Conservation (phyloP, 2,797 vertebrate species). For the Myotis findleyi region DNA sequence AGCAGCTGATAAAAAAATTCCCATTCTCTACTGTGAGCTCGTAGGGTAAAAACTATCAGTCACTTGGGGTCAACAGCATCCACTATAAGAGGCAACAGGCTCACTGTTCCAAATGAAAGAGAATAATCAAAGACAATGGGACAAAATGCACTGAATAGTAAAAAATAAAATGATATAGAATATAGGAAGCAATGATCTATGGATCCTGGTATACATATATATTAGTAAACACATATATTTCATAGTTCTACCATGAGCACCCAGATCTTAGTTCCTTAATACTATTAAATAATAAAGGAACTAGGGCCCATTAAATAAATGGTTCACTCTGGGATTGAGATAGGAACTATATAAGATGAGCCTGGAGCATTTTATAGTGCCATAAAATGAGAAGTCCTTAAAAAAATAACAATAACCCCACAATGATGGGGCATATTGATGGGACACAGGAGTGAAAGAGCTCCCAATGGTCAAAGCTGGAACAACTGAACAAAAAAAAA, state of each 20-base stretch:
- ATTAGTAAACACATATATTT: background rate
- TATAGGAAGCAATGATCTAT: background rate
- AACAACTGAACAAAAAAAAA: background rate
- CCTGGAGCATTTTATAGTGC: background rate
- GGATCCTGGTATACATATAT: background rate
- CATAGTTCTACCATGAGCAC: background rate
- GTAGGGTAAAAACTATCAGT: slow-evolving; percentile 11
- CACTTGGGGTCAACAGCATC: background rate
- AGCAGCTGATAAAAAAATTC: background rate
- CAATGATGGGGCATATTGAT: background rate
- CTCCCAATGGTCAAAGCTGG: background rate
- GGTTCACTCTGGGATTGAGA: background rate
- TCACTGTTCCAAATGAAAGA: background rate
- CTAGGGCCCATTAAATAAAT: background rate
- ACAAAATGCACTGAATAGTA: background rate
- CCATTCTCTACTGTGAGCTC: background rate
- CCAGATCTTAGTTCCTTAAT: background rate
- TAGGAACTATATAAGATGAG: background rate
- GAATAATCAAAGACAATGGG: background rate
- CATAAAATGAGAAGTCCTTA: background rate
- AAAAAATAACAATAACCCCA: background rate
- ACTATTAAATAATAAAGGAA: background rate
- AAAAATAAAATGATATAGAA: background rate
- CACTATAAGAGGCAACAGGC: background rate
- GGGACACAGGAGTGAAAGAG: background rate